These are phyloP conservation scores for Oithona nana DNA, from an alignment of 2,888 invertebrate species.

Conservation along the genomic window DNA sequence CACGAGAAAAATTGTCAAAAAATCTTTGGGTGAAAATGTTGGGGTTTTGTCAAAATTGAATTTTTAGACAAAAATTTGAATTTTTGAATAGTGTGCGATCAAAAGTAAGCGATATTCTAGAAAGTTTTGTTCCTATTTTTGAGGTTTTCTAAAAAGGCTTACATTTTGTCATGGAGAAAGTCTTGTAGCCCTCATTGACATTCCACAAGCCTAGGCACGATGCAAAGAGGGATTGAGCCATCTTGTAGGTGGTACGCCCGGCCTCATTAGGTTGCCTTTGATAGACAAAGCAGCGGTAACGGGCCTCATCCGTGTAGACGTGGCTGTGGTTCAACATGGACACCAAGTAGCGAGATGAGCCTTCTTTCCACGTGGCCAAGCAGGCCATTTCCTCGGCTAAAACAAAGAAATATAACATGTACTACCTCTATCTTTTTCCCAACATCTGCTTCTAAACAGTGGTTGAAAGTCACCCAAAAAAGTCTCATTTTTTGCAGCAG, in stretches of 20 bases:
- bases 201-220: constrained; percentile 25
- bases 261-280: constrained; percentile 35
- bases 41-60: no score
- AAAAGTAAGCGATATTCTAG: no score
- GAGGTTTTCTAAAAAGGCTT: no score
- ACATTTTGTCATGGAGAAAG: constrained; percentile 9
- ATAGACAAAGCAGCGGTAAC: constrained; percentile 86
- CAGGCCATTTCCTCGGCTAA: constrained; percentile 11
- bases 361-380: constrained; percentile 55
- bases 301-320: constrained; percentile 73
- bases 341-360: constrained; percentile 70
- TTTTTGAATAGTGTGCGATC: no score
- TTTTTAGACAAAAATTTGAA: no score
- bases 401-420: not conserved
- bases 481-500: no score
- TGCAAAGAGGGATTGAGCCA: constrained; percentile 30
- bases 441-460: no score
- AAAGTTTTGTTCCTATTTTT: no score
- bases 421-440: no score
- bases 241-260: constrained; percentile 23
- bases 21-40: no score
- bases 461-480: no score
- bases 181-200: constrained; percentile 6
- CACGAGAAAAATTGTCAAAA: no score
- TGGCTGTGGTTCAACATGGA: constrained; percentile 74